A percentile compares a stretch with the other conserved stretches of the same genome.
Conservation (phyloP, 1,140 invertebrate species). For the Bombus breviceps region DNA sequence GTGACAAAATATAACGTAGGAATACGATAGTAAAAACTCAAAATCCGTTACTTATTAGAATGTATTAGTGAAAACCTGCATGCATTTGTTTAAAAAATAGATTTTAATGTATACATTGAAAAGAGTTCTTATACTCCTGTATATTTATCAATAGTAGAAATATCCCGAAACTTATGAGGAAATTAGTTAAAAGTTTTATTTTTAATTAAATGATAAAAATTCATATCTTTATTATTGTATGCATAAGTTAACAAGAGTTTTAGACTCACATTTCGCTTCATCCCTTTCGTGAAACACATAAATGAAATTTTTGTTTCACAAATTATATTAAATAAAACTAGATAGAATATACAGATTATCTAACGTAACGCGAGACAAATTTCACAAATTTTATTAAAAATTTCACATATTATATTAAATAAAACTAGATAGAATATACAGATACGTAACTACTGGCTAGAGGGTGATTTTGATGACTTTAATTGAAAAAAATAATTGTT, state of each 20-base stretch:
- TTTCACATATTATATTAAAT: neutral
- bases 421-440: neutral
- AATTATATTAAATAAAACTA: no score
- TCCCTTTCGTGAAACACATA: neutral
- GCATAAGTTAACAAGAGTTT: neutral
- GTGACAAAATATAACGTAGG: neutral
- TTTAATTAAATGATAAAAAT: neutral
- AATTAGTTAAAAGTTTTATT: neutral
- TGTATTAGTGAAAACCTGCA: neutral
- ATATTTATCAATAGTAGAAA: neutral
- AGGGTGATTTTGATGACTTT: neutral
- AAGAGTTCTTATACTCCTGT: neutral
- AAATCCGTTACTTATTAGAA: neutral
- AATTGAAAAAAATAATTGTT: neutral
- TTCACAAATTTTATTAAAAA: no score
- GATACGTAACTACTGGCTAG: neutral
- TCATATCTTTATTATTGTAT: neutral
- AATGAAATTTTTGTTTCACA: neutral
- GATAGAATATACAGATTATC: neutral
- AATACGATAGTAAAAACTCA: conserved; percentile 2
- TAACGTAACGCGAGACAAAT: no score
- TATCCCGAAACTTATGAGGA: neutral
- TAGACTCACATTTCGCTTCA: neutral
- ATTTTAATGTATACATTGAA: neutral
- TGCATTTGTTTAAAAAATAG: neutral